Base-by-base conservation (phyloP, 2,888 invertebrate genomes). In the Eledona agricola region DNA sequence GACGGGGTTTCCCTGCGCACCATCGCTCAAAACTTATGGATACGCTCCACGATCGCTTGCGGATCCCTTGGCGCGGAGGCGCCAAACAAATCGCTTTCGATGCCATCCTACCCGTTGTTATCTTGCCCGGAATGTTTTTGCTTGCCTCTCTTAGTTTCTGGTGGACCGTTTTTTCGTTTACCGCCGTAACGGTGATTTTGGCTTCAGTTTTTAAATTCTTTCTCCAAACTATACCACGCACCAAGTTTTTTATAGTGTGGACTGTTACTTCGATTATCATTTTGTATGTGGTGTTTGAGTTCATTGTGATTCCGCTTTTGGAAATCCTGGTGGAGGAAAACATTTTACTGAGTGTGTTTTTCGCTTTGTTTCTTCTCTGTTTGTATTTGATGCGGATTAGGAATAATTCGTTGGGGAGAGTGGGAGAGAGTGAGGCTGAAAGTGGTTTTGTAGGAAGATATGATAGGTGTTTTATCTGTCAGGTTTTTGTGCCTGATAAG, bases 401-500 rank as follows among this genome's bases (percentile, higher is more conserved):
- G 49, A 64, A 67, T 2, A 59, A 60, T 26, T 59, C 65, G 7
- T 51, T 66, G 25, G 61, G 42, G 35, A 61, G 67, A 51, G 64
- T 74, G 2, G 58, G 70, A 4, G 62, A 74, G 13, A 75, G 72
- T 63, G 70, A 76, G 22, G 72, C 72, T 35, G 75, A 75, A 43
- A 57, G 59, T 9, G 74, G 74, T 9, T 66, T 81, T 16, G 80
- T 82, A 64, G 80, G 83, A 0, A 83, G 89, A 61, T 86, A 90
- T 22, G 83, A 87, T 68, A 93, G 93, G 70, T 96, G 96, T 72
- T 81, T 82, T 58, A 81, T 89, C 46, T 96, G 96, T 73, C 87
- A 91, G 70, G 84, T 86, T 32, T 93, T 92, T 74, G 84, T 93
- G 11, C 81, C 86, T 55, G 85, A 87, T 59, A 82, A 88, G 64